phyloP scores from a whole-genome alignment of 2,888 invertebrate genomes.

The Tetramorium bicarinatum region DNA sequence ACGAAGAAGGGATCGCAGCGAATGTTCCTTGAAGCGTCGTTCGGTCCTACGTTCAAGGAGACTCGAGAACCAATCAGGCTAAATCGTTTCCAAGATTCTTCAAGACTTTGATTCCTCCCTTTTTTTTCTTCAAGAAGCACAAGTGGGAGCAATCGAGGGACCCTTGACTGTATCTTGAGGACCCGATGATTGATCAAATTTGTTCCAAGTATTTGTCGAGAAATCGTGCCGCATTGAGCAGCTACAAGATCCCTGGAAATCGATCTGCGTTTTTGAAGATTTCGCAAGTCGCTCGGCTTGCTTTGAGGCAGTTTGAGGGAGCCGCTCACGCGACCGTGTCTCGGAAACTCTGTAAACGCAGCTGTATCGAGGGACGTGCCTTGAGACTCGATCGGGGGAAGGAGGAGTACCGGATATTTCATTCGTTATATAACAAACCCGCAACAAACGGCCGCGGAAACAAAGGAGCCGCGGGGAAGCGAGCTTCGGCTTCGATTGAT shows the following conservation, averaged over 20 bases:
- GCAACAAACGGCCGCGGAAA: constrained; percentile 12
- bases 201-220: background rate
- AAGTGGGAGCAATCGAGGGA: background rate
- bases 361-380: background rate
- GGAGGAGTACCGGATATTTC: background rate
- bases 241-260: background rate
- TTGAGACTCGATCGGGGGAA: background rate
- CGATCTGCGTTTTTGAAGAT: background rate
- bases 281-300: background rate
- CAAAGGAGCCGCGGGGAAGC: constrained; percentile 14
- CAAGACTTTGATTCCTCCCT: background rate
- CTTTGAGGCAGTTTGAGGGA: background rate
- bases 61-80: background rate
- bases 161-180: too few species aligned
- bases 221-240: background rate
- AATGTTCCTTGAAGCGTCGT: background rate
- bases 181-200: background rate
- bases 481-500: constrained; percentile 24
- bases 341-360: background rate
- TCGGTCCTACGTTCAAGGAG: background rate
- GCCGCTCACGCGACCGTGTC: background rate
- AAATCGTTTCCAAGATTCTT: constrained; percentile 1
- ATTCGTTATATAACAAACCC: background rate
- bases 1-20: background rate
- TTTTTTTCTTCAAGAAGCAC: background rate